Evolutionary conservation across 2,888 invertebrate species (phyloP).

Genomic region (Actias luna): DNA sequence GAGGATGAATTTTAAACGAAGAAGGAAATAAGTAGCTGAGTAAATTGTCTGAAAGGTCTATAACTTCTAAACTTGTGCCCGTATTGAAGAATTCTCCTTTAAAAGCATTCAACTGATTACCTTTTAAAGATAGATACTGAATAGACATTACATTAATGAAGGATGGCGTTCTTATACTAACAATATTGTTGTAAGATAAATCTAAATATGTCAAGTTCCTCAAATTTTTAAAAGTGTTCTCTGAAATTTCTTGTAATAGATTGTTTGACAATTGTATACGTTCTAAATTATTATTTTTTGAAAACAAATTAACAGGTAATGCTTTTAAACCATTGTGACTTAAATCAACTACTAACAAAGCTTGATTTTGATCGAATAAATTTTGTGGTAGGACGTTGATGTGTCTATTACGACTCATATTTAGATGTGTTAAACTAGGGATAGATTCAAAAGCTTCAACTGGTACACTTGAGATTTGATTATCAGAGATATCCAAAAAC

Average conservation of each 20-base stretch:
- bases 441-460: conserved; percentile 85
- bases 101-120: conserved; percentile 90
- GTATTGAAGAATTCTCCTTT: conserved; percentile 93
- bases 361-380: conserved; percentile 86
- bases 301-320: conserved; percentile 87
- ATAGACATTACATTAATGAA: conserved; percentile 90
- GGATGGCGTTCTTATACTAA: conserved; percentile 87
- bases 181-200: conserved; percentile 90
- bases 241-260: conserved; percentile 88
- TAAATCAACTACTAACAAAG: conserved; percentile 86
- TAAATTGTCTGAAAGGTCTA: conserved; percentile 91
- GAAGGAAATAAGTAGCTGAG: conserved; percentile 92
- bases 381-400: conserved; percentile 84
- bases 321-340: conserved; percentile 88
- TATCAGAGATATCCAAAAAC: conserved; percentile 89
- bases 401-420: conserved; percentile 88
- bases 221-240: conserved; percentile 89
- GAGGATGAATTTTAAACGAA: conserved; percentile 92
- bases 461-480: conserved; percentile 87
- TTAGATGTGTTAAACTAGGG: conserved; percentile 85
- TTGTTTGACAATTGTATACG: conserved; percentile 88
- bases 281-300: conserved; percentile 84
- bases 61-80: conserved; percentile 88
- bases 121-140: conserved; percentile 85
- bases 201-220: conserved; percentile 88